A percentile compares a stretch with the other conserved stretches of the same genome.
Evolutionary conservation across 2,113 vertebrate genomes (phyloP).

Genomic region (Micromys minutus): DNA sequence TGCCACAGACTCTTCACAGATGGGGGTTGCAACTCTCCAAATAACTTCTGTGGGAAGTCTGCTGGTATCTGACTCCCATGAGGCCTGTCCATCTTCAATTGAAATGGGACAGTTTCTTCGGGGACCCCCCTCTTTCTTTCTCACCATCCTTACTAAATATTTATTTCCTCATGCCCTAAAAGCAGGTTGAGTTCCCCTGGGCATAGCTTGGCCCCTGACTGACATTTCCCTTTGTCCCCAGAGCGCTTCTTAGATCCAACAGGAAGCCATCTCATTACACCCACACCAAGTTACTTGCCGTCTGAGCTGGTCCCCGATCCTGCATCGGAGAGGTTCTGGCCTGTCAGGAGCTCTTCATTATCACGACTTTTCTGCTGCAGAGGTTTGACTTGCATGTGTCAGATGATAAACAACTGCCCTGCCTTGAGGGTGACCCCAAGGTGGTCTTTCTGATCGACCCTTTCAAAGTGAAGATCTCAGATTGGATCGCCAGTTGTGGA

Average conservation of each 20-base stretch:
- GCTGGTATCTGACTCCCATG: background rate
- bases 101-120: background rate
- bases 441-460: constrained; percentile 91
- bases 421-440: constrained; percentile 90
- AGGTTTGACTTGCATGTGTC: constrained; percentile 91
- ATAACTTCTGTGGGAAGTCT: background rate
- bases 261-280: constrained; percentile 85
- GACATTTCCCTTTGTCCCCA: constrained; percentile 70
- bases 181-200: background rate
- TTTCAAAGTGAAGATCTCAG: constrained; percentile 88
- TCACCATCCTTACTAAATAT: background rate
- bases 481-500: constrained; percentile 89
- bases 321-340: constrained; percentile 95
- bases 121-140: background rate
- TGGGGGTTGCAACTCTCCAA: background rate
- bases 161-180: background rate
- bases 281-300: constrained; percentile 92
- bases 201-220: background rate
- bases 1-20: background rate
- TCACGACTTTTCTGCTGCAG: constrained; percentile 93
- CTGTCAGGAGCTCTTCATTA: constrained; percentile 96
- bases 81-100: background rate
- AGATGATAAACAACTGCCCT: constrained; percentile 86
- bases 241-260: constrained; percentile 92
- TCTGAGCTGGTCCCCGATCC: constrained; percentile 92